Conservation (phyloP, 1,140 invertebrate genomes). For the Eriocheir sinensis region DNA sequence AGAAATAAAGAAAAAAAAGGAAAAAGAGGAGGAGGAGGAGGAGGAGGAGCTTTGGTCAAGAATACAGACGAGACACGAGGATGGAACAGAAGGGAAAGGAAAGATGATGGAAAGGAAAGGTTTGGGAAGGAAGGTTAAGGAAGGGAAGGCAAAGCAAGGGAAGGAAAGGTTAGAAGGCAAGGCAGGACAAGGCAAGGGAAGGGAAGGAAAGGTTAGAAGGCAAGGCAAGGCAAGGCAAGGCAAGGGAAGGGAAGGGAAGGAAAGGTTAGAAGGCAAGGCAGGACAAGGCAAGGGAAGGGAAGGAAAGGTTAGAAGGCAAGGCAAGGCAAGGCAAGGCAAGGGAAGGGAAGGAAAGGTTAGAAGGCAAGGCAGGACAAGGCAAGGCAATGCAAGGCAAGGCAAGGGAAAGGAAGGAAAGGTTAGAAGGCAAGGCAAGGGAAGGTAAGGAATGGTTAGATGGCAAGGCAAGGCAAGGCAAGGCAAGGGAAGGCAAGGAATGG, state of each 20-base stretch:
- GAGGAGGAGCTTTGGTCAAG: not conserved
- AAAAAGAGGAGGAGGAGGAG: not conserved
- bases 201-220: not conserved
- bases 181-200: not conserved
- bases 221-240: not conserved
- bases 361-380: no score
- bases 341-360: no score
- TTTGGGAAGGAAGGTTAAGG: not conserved
- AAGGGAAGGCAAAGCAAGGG: not conserved
- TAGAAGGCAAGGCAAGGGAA: not conserved
- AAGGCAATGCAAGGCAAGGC: no score
- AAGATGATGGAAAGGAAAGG: not conserved
- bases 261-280: not conserved
- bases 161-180: not conserved
- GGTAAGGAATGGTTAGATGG: not conserved
- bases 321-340: no score
- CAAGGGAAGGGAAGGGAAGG: not conserved
- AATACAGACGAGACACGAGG: not conserved
- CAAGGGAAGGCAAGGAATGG: not conserved
- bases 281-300: no score
- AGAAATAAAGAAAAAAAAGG: no score
- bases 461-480: not conserved
- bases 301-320: no score
- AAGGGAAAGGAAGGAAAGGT: no score
- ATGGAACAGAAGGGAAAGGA: not conserved